These are phyloP conservation scores for Brachyalestes nurse DNA, from an alignment of 2,797 vertebrate genomes.

Conservation along the genomic window DNA sequence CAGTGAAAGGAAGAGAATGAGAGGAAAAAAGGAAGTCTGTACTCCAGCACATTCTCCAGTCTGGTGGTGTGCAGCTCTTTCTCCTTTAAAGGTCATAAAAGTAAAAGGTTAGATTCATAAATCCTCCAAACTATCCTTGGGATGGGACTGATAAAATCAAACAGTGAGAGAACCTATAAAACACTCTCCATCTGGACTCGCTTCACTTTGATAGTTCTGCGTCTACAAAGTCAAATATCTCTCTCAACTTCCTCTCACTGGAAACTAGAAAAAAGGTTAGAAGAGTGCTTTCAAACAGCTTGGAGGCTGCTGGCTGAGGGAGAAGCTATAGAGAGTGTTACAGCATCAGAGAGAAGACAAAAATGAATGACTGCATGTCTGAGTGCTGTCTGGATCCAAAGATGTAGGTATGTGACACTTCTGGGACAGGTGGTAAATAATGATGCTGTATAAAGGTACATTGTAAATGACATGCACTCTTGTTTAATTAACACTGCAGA, in stretches of 20 bases:
- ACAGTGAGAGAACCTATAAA: conserved; percentile 52
- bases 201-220: conserved; percentile 22
- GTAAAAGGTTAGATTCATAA: conserved; percentile 75
- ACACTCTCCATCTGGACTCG: conserved; percentile 33
- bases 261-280: conserved; percentile 5
- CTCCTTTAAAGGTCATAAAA: conserved; percentile 72
- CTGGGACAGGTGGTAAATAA: neutral
- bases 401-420: neutral
- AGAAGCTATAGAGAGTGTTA: neutral
- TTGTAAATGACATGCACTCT: neutral
- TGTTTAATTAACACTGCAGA: neutral
- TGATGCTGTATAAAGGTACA: neutral
- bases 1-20: conserved; percentile 25
- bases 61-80: conserved; percentile 59
- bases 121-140: conserved; percentile 64
- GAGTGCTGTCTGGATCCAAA: neutral
- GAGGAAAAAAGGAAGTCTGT: conserved; percentile 40
- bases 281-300: neutral
- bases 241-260: conserved; percentile 28
- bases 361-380: neutral
- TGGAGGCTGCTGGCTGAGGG: neutral
- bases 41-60: conserved; percentile 38
- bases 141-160: conserved; percentile 66
- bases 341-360: neutral
- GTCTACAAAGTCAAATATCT: conserved; percentile 47